phyloP scores from a whole-genome alignment of 2,113 vertebrate genomes.

The Nesogale talazaci region DNA sequence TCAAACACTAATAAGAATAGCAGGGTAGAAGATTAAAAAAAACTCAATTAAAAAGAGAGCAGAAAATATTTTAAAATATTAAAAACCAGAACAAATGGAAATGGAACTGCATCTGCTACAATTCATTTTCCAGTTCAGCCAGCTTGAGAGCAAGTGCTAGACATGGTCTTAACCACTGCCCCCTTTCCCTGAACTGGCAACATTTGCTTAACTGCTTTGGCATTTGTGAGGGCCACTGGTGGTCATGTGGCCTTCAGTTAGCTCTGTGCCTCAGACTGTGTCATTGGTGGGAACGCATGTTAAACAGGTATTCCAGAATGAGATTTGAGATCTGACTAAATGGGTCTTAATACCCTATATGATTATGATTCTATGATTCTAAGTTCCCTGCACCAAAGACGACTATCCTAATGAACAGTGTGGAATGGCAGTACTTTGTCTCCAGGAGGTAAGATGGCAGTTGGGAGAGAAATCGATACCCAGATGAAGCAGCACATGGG shows the following conservation, averaged over 20 bases:
- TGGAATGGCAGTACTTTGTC: not conserved
- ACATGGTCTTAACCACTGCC: not conserved
- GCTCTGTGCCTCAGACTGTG: fast-evolving
- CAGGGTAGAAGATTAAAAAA: too few relatives aligned
- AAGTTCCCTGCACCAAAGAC: not conserved
- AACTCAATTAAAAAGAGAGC: too few relatives aligned
- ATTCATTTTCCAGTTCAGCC: too few relatives aligned
- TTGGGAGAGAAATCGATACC: not conserved
- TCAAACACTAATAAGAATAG: too few relatives aligned
- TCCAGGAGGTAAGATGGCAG: not conserved
- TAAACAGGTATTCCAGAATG: not conserved
- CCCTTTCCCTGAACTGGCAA: not conserved
- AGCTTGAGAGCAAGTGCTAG: not conserved
- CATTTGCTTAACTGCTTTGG: not conserved
- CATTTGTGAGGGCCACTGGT: not conserved
- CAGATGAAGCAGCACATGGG: not conserved
- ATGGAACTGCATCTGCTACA: too few relatives aligned
- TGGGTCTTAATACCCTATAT: not conserved
- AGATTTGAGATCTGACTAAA: not conserved
- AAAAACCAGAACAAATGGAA: too few relatives aligned
- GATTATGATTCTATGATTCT: not conserved
- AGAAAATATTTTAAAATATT: too few relatives aligned
- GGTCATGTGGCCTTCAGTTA: not conserved
- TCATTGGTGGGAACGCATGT: not conserved
- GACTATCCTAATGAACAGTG: not conserved